These are phyloP conservation scores for Pseudopodoces humilis DNA, from an alignment of 2,113 vertebrate genomes.

Conservation along the genomic window DNA sequence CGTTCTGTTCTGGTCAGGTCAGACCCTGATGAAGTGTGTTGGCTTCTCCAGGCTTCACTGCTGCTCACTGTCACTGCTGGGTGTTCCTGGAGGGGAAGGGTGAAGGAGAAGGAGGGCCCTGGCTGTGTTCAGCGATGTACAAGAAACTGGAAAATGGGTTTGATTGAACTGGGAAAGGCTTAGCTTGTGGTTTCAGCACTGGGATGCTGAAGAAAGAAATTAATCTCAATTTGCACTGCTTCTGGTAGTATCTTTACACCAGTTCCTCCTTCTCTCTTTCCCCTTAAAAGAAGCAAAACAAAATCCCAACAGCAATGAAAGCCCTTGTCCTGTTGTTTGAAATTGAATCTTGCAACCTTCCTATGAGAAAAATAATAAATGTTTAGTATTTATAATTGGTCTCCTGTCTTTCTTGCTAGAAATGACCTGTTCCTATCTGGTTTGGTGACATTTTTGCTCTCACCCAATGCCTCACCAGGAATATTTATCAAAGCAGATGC, in stretches of 20 bases:
- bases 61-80: neutral
- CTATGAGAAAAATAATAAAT: conserved; percentile 56
- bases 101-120: neutral
- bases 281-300: neutral
- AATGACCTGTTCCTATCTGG: neutral
- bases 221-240: neutral
- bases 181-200: neutral
- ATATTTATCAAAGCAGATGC: neutral
- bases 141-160: neutral
- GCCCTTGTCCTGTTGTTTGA: neutral
- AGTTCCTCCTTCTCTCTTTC: neutral
- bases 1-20: neutral
- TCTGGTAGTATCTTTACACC: neutral
- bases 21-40: neutral
- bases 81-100: neutral
- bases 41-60: neutral
- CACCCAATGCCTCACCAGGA: neutral
- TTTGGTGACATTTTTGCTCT: neutral
- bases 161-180: neutral
- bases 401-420: neutral
- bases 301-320: neutral
- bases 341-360: conserved; percentile 20
- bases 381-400: conserved; percentile 55
- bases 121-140: neutral
- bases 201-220: neutral